Evolutionary conservation across 2,797 vertebrate genomes (phyloP).

Genomic region (Syngnathus rostellatus): DNA sequence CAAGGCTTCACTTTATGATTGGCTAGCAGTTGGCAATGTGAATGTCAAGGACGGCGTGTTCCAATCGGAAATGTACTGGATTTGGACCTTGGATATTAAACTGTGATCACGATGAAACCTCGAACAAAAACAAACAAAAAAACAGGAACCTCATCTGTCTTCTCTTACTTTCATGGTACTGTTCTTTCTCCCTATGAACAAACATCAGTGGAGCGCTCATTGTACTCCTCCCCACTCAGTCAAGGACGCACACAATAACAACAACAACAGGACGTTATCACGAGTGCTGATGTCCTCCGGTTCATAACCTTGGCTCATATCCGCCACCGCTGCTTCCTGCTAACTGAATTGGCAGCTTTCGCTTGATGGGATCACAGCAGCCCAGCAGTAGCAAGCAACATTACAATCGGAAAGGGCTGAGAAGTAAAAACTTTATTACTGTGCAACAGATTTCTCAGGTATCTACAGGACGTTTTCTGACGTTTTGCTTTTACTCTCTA

Average conservation of each 20-base stretch:
- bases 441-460: background rate
- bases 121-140: background rate
- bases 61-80: background rate
- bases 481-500: background rate
- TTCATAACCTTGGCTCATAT: slow-evolving; percentile 53
- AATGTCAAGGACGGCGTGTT: background rate
- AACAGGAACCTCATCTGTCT: background rate
- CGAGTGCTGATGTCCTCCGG: slow-evolving; percentile 47
- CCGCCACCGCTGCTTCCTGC: slow-evolving; percentile 40
- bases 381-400: background rate
- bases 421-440: background rate
- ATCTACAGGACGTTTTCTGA: background rate
- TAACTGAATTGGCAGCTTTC: slow-evolving; percentile 44
- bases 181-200: background rate
- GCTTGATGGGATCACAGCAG: background rate
- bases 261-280: slow-evolving; percentile 49
- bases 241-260: slow-evolving; percentile 22
- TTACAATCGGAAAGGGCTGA: background rate
- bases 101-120: background rate
- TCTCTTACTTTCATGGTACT: background rate
- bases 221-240: background rate
- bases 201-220: background rate
- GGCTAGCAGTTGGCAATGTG: background rate
- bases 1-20: background rate
- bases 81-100: background rate